Base-by-base conservation (phyloP, 2,113 vertebrate species). In the Vidua macroura region DNA sequence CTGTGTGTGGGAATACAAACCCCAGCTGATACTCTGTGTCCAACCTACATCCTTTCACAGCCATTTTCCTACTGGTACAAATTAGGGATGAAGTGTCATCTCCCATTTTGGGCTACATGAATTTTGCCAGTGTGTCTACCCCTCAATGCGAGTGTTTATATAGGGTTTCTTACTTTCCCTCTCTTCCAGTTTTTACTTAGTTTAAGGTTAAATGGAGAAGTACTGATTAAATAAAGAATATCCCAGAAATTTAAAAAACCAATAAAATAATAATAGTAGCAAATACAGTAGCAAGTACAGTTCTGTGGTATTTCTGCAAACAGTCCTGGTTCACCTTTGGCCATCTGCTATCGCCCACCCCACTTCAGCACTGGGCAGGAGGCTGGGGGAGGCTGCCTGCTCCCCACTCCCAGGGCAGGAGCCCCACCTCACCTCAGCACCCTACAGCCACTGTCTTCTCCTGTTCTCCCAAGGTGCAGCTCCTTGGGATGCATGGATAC, bases 311-410 rank as follows among this genome's bases (percentile, higher is more conserved):
- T 56, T 80, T 68, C 37, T 83, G 33, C 20, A 60, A 88, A 43
- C 7, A 72, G 6, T 46, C 19, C 33, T 33, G 33, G 28, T 22
- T 62, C 20, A 1, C 8, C 21, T 70, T 56, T 31, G 69, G n/a
- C 55, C 28, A 8, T 10, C 19, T 49, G 7, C 27, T 43, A 21
- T 41, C 0, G 0, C 14, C 31, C 37, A 24, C 7, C 10, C 19
- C 0, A 0, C 27, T 9, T 4, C 9, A 69, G 25, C 4, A 1
- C n/a, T 15, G 43, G 27, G 44, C 39, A 70, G 90, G 20, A 56
- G 37, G 13, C 59, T 0, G 31, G 30, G 23, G 25, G 19, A 44
- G 5, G 24, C 46, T 70, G 62, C 62, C 35, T n/a, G 41, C 5
- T 13, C 16, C 48, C 41, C 44, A 15, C 19, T 11, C 9, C 46